Base-by-base conservation (phyloP, 2,888 invertebrate genomes). In the Zeuzera pyrina region DNA sequence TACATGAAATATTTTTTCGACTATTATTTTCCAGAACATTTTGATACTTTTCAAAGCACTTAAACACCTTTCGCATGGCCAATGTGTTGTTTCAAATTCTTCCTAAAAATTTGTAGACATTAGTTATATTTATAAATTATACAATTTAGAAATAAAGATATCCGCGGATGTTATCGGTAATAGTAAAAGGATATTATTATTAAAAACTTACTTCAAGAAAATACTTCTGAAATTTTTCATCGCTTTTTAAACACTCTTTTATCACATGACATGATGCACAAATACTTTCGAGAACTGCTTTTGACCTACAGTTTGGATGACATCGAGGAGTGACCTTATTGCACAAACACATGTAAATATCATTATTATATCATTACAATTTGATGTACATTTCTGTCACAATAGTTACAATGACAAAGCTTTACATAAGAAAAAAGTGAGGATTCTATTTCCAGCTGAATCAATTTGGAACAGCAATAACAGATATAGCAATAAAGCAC, bases 51-150 rank as follows among this genome's bases (percentile, higher is more conserved):
- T 81, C n/a, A 83, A 45, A 15, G 72, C 70, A 19, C 69, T 73
- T 30, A 81, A 51, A 33, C 78, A 81, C 48, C 53, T 56, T 35
- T 79, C 77, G 40, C 78, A 81, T 0, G 83, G 83, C 81, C 81
- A 81, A 40, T 72, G 58, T 22, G 64, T 62, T 2, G 81, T 74
- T 57, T 79, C 73, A 26, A 78, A 54, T 33, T 81, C 77, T 47
- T 83, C 79, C 79, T 76, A 36, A 12, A 53, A 52, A 29, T n/a
- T 8, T 25, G 12, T 19, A 19, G 5, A 19, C 8, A 19, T 19
- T 6, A 19, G 8, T 19, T 6, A 19, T 19, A n/a, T 19, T 19
- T 19, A 8, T 19, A 8, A 19, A 5, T n/a, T n/a, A n/a, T n/a
- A n/a, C n/a, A n/a, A n/a, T n/a, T n/a, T n/a, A n/a, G n/a, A n/a